phyloP scores from a whole-genome alignment of 2,797 vertebrate species.

The Leontopithecus rosalia region DNA sequence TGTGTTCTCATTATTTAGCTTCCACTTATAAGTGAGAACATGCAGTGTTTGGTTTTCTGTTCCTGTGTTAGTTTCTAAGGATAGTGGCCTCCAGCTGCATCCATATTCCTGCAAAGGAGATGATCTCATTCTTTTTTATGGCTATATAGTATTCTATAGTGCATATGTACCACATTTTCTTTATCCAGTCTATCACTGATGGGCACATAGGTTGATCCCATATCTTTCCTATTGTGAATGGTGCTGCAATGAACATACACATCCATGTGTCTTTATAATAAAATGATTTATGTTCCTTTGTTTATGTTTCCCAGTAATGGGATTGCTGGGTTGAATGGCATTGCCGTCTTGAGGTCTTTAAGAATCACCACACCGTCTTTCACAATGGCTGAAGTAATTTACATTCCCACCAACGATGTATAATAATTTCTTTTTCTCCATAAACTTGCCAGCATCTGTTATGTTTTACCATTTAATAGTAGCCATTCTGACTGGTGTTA shows the following conservation, averaged over 20 bases:
- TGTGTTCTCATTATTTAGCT: neutral
- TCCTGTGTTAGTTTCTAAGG: neutral
- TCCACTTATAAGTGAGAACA: neutral
- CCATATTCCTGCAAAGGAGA: neutral
- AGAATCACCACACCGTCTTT: neutral
- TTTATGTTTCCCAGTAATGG: neutral
- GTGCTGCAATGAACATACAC: neutral
- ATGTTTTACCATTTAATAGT: neutral
- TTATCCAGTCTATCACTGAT: neutral
- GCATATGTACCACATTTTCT: neutral
- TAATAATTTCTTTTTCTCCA: neutral
- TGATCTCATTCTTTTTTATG: neutral
- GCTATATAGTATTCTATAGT: neutral
- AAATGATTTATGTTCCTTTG: neutral
- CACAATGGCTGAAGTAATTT: neutral
- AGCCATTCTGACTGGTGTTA: neutral
- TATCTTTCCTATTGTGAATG: neutral
- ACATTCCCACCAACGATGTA: neutral
- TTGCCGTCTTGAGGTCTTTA: neutral
- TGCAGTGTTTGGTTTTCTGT: neutral
- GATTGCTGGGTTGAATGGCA: neutral
- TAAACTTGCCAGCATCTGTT: neutral
- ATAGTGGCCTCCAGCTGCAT: neutral
- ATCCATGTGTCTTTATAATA: neutral
- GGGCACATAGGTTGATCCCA: neutral